Base-by-base conservation (phyloP, 2,888 invertebrate genomes). In the Andrena chrysosceles region DNA sequence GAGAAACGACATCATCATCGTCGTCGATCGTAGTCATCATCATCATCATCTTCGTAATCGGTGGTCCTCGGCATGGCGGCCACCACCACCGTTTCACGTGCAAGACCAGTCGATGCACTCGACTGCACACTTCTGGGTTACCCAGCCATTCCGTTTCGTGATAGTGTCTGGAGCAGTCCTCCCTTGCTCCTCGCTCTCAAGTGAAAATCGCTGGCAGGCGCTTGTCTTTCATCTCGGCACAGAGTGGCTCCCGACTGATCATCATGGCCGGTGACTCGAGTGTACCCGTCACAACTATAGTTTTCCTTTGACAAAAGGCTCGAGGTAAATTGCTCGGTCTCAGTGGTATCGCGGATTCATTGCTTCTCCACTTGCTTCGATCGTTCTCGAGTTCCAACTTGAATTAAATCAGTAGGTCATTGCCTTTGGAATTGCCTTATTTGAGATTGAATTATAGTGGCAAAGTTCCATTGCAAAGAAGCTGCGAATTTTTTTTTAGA, bases 81-180 rank as follows among this genome's bases (percentile, higher is more conserved):
- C 73, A 81, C 76, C 81, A 77, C 72, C 78, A 74, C 75, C 75
- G 68, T 80, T 71, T 83, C 78, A 80, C 83, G 72, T 84, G 68
- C 68, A 77, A 73, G 69, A 77, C 69, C 76, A 79, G 75, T 82
- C 82, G 75, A 85, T 85, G 77, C 78, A 75, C 68, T 71, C 77
- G 54, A 77, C 56, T 76, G 72, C 71, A 69, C 67, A 33, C 35
- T 83, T 86, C 84, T 81, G 80, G 80, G 81, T 85, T 89, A 83
- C 70, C n/a, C 71, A 71, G 84, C 54, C 90, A 91, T 84, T 91
- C 86, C 69, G 83, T 83, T 77, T 83, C 77, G 87, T 66, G 87
- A 80, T 85, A 86, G 88, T 87, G 85, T 83, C 74, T 75, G 84
- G 83, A 79, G 75, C 83, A 83, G 85, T 86, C 84, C 88, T 83